phyloP scores from a whole-genome alignment of 2,888 invertebrate species.

The Caenorhabditis sp. region DNA sequence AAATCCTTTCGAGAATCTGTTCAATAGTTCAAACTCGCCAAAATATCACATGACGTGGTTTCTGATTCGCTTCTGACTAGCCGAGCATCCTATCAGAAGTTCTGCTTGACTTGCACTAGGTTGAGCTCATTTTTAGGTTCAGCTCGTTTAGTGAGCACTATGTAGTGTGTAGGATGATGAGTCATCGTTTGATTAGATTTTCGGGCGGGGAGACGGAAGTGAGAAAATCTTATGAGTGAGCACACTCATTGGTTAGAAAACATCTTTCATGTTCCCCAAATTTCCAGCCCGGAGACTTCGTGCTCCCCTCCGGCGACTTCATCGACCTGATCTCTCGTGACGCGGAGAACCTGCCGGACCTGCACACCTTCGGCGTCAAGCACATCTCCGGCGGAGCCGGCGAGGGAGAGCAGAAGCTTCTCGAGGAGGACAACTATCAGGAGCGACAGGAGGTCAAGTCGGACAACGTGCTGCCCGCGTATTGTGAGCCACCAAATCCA shows the following conservation, averaged over 20 bases:
- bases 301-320: slow-evolving; percentile 76
- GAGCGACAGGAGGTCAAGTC: slow-evolving; percentile 88
- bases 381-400: slow-evolving; percentile 87
- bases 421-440: slow-evolving; percentile 83
- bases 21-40: too few species aligned
- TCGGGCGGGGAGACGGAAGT: too few species aligned
- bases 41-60: too few species aligned
- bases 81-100: too few species aligned
- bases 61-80: too few species aligned
- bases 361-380: slow-evolving; percentile 78
- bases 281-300: slow-evolving; percentile 61
- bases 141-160: too few species aligned
- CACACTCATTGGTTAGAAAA: too few species aligned
- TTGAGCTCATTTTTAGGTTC: too few species aligned
- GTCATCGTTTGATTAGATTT: too few species aligned
- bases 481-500: slow-evolving; percentile 99
- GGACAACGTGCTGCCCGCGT: slow-evolving; percentile 94
- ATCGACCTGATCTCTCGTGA: slow-evolving; percentile 81
- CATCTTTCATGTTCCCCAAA: not conserved
- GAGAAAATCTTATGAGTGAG: not conserved
- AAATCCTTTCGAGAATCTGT: too few species aligned
- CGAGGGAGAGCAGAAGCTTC: slow-evolving; percentile 88
- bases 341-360: slow-evolving; percentile 76
- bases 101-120: too few species aligned
- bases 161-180: too few species aligned